Base-by-base conservation (phyloP, 2,797 vertebrate genomes). In the Acanthopagrus latus region DNA sequence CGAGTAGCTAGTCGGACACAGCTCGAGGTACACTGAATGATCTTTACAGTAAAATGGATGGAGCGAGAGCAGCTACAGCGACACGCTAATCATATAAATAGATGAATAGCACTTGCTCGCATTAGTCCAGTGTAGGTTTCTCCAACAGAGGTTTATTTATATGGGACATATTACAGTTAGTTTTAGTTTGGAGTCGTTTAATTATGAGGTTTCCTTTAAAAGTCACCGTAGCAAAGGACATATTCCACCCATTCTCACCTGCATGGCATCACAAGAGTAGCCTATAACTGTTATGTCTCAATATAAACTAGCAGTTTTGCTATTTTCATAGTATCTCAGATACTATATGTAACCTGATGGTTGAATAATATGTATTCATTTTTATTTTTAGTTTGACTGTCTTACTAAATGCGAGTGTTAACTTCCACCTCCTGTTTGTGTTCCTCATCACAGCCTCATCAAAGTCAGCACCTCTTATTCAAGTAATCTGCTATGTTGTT, bases 111-210 rank as follows among this genome's bases (percentile, higher is more conserved):
- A 29, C 2, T 66, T 27, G 29, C 21, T 48, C 62, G 44, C 41
- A 11, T 1, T 17, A 16, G 29, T 43, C 4, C 20, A 12, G 12
- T 33, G 48, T 62, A 50, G n/a, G 13, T 60, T 74, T 33, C 18
- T 63, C 46, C 21, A n/a, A 29, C 21, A 33, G 64, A 54, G 25
- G 12, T 43, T 71, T 27, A 71, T 78, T 74, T 46, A 54, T 74
- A 72, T 68, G 38, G 63, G 43, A 20, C 62, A 71, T 73, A 55
- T 38, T 18, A 14, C 38, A 8, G 25, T 64, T 68, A 20, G 16
- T 20, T 17, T 41, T 2, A 12, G 12, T 59, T n/a, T 17, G 8
- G 44, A 41, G 62, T n/a, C 21, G 56, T 21, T 7, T 59, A 18
- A 65, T 55, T 11, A 20, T 48, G 20, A 33, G 11, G 17, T 48